These are phyloP conservation scores for Coptodon rendalli DNA, from an alignment of 2,113 vertebrate genomes.

Conservation along the genomic window DNA sequence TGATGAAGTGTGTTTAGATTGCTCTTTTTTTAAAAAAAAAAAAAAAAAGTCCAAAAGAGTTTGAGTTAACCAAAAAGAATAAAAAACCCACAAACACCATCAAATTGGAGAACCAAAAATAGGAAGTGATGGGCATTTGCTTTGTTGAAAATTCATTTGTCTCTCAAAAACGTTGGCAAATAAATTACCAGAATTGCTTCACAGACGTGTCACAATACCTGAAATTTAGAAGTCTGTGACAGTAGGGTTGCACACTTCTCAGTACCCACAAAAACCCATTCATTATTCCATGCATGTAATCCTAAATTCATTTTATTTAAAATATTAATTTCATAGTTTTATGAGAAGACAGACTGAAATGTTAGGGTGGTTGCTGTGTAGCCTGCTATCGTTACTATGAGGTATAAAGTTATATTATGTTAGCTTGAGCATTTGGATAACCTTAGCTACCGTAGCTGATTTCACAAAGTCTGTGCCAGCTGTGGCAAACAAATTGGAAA, in stretches of 20 bases:
- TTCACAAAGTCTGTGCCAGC: neutral
- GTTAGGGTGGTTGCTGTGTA: neutral
- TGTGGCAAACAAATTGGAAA: neutral
- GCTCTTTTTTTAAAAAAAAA: neutral
- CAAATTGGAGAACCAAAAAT: neutral
- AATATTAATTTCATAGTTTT: neutral
- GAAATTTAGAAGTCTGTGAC: neutral
- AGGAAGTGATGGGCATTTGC: neutral
- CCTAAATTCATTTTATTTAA: neutral
- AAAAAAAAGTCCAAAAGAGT: accelerated
- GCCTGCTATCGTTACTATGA: neutral
- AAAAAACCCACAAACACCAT: neutral
- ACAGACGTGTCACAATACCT: neutral
- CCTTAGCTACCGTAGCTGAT: neutral
- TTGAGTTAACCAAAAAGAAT: neutral
- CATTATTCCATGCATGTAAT: neutral
- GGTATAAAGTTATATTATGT: neutral
- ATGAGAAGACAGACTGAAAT: neutral
- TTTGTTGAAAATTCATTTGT: neutral
- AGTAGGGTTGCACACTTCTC: neutral
- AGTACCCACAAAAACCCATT: neutral
- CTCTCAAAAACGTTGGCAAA: neutral
- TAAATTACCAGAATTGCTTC: neutral
- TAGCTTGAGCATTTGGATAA: neutral
- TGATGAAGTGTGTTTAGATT: neutral